Base-by-base conservation (phyloP, 37 sponge, comb jelly and placozoan species). In the Amphimedon queenslandica region DNA sequence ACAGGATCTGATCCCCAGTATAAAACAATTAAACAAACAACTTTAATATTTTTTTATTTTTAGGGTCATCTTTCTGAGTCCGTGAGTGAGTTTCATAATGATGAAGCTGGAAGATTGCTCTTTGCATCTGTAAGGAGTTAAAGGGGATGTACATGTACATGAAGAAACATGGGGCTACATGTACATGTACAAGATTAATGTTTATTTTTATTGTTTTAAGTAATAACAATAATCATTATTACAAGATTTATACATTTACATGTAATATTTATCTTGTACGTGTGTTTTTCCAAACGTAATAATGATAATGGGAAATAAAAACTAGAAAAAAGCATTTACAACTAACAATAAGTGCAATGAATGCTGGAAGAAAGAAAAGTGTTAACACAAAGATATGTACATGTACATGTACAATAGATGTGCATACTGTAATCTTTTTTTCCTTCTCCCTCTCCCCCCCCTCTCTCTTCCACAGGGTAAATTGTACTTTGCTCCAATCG, bases 401-500 rank as follows among this genome's bases (percentile, higher is more conserved):
- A 39, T 39, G 6, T 4, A 69, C 42, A 3, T 42, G 40, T 29
- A 37, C 70, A 24, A 29, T 47, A 13, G 8, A 47, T 47, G 13
- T 47, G 53, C 13, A 47, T 13, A 47, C 53, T 47, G 13, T 47
- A 47, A 47, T 8, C 13, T 18, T 8, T 13, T 18, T 47, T 8
- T 47, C 8, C 13, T 18, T 47, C 13, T 47, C 8, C 53, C 8
- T 13, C 13, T 13, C 13, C 13, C 8, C 53, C 8, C n/a, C n/a
- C n/a, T n/a, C n/a, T n/a, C n/a, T n/a, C n/a, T n/a, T n/a, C 13
- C 13, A 8, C 57, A 78, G 79, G 88, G 74, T 6, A 92, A 87
- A 74, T 67, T 92, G 39, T 76, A 63, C 41, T 87, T 61, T 68
- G 76, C 64, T 60, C 68, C 78, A 37, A 21, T 42, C 28, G 88